These are phyloP conservation scores for Tenodera sinensis DNA, from an alignment of 2,888 invertebrate species.

Conservation along the genomic window DNA sequence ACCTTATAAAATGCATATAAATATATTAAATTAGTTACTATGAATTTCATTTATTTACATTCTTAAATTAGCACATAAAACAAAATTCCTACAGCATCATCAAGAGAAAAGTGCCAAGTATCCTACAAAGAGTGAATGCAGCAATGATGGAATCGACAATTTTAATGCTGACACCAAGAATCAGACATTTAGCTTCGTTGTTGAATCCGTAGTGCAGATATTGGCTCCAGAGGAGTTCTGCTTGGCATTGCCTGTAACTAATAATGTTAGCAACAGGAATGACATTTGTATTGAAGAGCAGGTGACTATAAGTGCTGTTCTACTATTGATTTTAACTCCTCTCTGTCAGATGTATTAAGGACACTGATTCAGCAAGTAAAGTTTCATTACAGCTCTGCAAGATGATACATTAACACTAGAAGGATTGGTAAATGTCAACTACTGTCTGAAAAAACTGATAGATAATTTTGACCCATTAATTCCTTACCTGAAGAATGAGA, in stretches of 20 bases:
- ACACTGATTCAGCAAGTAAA: not conserved
- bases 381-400: not conserved
- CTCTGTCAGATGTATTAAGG: not conserved
- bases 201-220: constrained; percentile 24
- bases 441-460: too few species aligned
- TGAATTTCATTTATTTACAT: not conserved
- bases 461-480: too few species aligned
- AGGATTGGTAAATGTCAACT: too few species aligned
- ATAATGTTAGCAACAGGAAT: not conserved
- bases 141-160: not conserved
- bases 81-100: not conserved
- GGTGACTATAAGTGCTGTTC: not conserved
- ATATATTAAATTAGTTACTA: not conserved
- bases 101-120: not conserved
- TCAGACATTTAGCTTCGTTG: not conserved
- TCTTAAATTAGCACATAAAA: not conserved
- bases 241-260: not conserved
- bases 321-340: not conserved
- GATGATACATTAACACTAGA: too few species aligned
- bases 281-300: not conserved
- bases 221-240: constrained; percentile 27
- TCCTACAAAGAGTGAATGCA: not conserved
- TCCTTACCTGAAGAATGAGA: too few species aligned
- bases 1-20: not conserved
- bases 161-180: not conserved